Percentiles rank a stretch among this genome's conserved stretches.
phyloP scores from a whole-genome alignment of 2,113 vertebrate species.

The Pristiophorus japonicus region DNA sequence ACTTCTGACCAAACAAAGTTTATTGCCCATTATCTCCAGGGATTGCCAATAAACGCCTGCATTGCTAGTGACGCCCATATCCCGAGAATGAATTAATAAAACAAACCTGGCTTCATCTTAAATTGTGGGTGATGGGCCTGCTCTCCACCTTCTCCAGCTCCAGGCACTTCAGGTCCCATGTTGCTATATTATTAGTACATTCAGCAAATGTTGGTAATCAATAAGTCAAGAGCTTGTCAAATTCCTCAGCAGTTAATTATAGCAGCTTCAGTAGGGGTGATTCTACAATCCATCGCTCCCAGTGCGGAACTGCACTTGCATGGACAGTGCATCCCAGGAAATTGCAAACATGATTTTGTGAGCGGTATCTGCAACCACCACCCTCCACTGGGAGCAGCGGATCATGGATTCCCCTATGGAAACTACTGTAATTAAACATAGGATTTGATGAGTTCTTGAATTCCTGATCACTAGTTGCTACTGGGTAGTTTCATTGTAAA shows the following conservation, averaged over 20 bases:
- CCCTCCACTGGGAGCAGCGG: neutral
- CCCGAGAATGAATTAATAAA: neutral
- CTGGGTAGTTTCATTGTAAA: neutral
- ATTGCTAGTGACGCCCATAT: neutral
- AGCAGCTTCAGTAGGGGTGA: too few relatives aligned
- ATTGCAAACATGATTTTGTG: neutral
- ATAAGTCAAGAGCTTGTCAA: neutral
- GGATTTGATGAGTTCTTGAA: neutral
- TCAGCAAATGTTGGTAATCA: neutral
- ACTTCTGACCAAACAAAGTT: neutral
- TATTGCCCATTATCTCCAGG: neutral
- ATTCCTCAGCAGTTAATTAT: neutral
- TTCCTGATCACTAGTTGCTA: neutral
- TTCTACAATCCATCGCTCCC: neutral
- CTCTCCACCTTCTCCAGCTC: neutral
- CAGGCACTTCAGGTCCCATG: neutral
- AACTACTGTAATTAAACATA: neutral
- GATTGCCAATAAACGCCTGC: neutral
- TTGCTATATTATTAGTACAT: neutral
- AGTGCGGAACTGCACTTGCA: neutral
- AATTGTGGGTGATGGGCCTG: neutral
- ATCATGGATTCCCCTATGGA: neutral
- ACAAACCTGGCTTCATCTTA: neutral
- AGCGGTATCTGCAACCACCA: neutral
- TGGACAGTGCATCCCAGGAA: neutral